Conservation (phyloP, 2,113 vertebrate species). For the Peucedramus taeniatus region DNA sequence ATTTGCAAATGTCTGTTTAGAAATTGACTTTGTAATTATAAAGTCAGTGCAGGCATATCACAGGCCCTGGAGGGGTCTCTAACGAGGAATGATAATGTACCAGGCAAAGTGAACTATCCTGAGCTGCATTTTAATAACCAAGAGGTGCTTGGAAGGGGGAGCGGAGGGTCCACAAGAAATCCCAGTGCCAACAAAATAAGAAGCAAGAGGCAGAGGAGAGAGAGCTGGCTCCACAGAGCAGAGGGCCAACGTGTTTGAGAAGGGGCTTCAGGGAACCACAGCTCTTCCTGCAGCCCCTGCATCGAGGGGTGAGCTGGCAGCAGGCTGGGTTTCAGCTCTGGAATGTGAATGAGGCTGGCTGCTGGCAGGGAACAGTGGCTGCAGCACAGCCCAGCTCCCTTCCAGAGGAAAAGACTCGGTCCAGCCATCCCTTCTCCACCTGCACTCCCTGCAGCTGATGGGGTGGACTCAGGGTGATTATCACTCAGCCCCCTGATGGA, state of each 20-base stretch:
- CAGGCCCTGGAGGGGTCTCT: conserved; percentile 78
- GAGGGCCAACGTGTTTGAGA: neutral
- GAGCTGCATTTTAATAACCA: conserved; percentile 77
- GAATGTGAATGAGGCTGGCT: conserved; percentile 16
- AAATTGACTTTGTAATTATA: conserved; percentile 85
- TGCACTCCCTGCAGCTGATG: neutral
- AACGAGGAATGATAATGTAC: conserved; percentile 82
- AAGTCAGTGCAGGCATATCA: conserved; percentile 74
- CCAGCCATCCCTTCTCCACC: neutral
- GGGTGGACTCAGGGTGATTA: rapidly evolving
- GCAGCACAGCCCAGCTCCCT: neutral
- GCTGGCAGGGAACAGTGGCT: neutral
- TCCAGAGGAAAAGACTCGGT: neutral
- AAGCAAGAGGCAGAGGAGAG: neutral
- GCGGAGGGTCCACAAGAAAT: neutral
- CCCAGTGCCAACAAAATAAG: conserved; percentile 10
- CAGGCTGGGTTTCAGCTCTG: neutral
- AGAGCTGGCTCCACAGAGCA: neutral
- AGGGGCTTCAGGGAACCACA: neutral
- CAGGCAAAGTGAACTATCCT: conserved; percentile 71
- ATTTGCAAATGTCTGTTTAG: conserved; percentile 84
- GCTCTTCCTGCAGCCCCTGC: neutral
- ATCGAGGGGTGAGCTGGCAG: neutral
- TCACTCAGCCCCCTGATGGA: neutral
- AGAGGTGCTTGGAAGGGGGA: conserved; percentile 39